phyloP scores from a whole-genome alignment of 2,797 vertebrate genomes.

The Hippocampus kuda region DNA sequence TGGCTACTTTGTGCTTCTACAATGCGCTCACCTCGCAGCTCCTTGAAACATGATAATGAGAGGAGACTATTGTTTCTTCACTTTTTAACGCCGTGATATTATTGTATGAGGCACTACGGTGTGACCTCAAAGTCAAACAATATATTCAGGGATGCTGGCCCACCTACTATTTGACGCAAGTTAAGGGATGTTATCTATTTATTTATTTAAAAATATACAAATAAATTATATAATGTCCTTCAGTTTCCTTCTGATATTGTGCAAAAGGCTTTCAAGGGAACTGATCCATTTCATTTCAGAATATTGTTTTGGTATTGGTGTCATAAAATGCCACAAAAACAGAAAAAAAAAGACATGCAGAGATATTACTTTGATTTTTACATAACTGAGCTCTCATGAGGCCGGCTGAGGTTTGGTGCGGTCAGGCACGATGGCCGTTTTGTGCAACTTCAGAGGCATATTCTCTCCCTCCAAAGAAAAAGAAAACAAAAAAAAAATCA shows the following conservation, averaged over 20 bases:
- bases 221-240: not conserved
- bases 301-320: not conserved
- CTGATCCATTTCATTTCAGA: not conserved
- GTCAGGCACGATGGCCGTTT: not conserved
- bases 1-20: conserved; percentile 38
- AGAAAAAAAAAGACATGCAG: not conserved
- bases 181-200: not conserved
- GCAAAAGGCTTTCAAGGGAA: not conserved
- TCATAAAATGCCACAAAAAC: not conserved
- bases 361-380: not conserved
- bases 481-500: not conserved
- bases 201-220: not conserved
- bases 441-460: not conserved
- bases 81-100: not conserved
- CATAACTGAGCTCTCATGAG: not conserved
- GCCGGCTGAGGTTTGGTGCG: not conserved
- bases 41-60: conserved; percentile 8
- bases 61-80: not conserved
- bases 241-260: not conserved
- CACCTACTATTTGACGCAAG: not conserved
- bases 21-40: conserved; percentile 38
- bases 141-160: not conserved
- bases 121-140: not conserved
- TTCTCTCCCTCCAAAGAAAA: not conserved
- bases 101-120: not conserved